Base-by-base conservation (phyloP, 2,888 invertebrate genomes). In the Tachina lurida region DNA sequence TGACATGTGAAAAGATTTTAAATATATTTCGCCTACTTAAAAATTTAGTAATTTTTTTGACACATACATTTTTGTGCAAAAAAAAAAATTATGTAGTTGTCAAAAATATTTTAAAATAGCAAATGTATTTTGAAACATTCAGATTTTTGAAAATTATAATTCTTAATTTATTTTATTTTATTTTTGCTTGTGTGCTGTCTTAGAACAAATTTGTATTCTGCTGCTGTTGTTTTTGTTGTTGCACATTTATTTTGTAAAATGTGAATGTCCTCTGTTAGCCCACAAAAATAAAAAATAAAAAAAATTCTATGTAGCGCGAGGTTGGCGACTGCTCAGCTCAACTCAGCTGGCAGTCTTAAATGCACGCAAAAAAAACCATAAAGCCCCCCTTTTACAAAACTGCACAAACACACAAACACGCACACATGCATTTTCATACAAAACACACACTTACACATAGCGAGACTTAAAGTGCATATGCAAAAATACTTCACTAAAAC, bases 191-290 rank as follows among this genome's bases (percentile, higher is more conserved):
- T 15, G 31, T 47, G 15, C 60, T 31, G 56, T 22, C 60, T 68
- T 56, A 71, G 63, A 71, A 71, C 54, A 71, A 13, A 67, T 76
- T 70, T 65, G 73, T 62, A 19, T 39, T 58, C 45, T 68, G 62
- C 41, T 60, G n/a, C 52, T 60, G 10, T 56, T 49, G 10, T 49
- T n/a, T 52, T 63, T 47, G 68, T 60, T 82, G 71, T 54, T 67
- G 67, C 71, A 75, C 62, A 62, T 79, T 70, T 78, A 49, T 65
- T 81, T 87, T 87, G 87, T 85, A 90, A 86, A 86, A 91, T 92
- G 91, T 92, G 91, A 92, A 92, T 92, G 92, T 92, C 91, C 92
- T 92, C 92, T 91, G 91, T 91, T 92, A 91, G 89, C 90, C 91
- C 91, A 92, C 89, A 91, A 90, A 87, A 84, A 89, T 68, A 62